Conservation (phyloP, 2,888 invertebrate genomes). For the Papilio elwesi region DNA sequence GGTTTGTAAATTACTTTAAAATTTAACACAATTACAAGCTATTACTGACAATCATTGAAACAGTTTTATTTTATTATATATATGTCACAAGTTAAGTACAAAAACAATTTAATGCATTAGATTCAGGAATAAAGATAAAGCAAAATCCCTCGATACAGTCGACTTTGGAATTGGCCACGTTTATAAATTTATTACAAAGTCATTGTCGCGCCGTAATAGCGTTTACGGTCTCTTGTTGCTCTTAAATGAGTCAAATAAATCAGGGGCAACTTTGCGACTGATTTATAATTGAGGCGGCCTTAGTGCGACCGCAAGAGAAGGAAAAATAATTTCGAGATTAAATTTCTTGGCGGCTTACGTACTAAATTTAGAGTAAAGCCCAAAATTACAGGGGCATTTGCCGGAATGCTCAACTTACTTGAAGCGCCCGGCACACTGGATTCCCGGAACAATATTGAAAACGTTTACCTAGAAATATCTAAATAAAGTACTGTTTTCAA, state of each 20-base stretch:
- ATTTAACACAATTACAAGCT: too few relatives aligned
- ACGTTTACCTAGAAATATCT: constrained; percentile 58
- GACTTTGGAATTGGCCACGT: constrained; percentile 22
- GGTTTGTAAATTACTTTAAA: too few relatives aligned
- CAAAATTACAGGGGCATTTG: constrained; percentile 73
- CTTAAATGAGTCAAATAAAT: constrained; percentile 40
- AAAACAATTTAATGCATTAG: not conserved
- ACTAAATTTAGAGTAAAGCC: constrained; percentile 73
- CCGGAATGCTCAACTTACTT: constrained; percentile 76
- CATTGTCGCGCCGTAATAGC: constrained; percentile 37
- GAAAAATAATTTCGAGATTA: constrained; percentile 69
- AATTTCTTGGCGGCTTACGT: constrained; percentile 74
- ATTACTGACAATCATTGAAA: too few relatives aligned
- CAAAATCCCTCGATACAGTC: constrained; percentile 21
- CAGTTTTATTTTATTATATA: too few relatives aligned
- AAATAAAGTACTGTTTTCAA: constrained; percentile 43
- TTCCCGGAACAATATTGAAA: constrained; percentile 64
- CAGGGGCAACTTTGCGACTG: constrained; percentile 46
- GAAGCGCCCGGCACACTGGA: constrained; percentile 56
- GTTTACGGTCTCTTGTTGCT: constrained; percentile 38
- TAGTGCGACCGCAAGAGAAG: constrained; percentile 55
- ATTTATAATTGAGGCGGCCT: constrained; percentile 53
- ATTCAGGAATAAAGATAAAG: not conserved
- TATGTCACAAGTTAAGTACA: too few relatives aligned
- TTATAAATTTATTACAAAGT: constrained; percentile 38